Base-by-base conservation (phyloP, 2,888 invertebrate genomes). In the Idaea dimidiata region DNA sequence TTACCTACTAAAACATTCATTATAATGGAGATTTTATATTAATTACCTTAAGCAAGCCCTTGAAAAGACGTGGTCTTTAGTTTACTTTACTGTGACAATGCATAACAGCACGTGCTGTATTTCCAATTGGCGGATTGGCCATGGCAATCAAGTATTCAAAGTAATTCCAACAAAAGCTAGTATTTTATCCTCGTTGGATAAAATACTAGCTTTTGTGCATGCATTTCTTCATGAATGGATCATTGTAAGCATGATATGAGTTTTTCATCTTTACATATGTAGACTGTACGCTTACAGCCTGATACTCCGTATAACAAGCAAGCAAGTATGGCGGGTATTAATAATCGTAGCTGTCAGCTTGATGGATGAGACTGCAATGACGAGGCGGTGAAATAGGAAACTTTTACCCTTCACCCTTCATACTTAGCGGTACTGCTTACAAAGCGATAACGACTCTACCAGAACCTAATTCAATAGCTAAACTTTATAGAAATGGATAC, bases 341-440 rank as follows among this genome's bases (percentile, higher is more conserved):
- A 87, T 86, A 88, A 86, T 86, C 84, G 82, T 69, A 66, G 82
- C 80, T 86, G 90, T 86, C 89, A 84, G 79, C 64, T 73, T 91
- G 91, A 92, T 91, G 78, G 88, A 92, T 89, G 83, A 74, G 71
- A 69, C 66, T 67, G 71, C 75, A 77, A 83, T 92, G 90, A 91
- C 88, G 81, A 72, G 73, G 86, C 87, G 73, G 72, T 74, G 80
- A 78, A 77, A 78, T 75, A 76, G 77, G 74, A 78, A 77, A 74
- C 71, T 72, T 72, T 74, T 70, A 74, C 76, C 73, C 69, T 70
- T 69, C 74, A 69, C 70, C 72, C 74, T 73, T 76, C 65, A 61
- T 64, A 64, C 43, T 43, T 43, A 43, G 43, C 43, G 43, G 43
- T 43, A 8, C 43, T 10, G 43, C 43, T 43, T 43, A 43, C 43